Conservation (phyloP, 2,888 invertebrate species). For the Tethea ocularis region DNA sequence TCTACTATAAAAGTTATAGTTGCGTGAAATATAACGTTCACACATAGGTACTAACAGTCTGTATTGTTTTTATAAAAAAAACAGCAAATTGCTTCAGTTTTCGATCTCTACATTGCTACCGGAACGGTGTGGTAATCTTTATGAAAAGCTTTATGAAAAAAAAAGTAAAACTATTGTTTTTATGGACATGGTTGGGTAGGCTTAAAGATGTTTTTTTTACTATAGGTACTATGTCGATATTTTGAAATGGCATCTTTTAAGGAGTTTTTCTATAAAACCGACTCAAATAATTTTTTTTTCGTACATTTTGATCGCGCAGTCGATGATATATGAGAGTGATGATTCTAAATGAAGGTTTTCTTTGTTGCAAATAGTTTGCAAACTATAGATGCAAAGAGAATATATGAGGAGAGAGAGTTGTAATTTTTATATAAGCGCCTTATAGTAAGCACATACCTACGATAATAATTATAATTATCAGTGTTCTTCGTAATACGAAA, state of each 20-base stretch:
- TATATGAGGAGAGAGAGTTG: too few species aligned
- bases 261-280: too few species aligned
- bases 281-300: too few species aligned
- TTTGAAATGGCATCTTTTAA: too few species aligned
- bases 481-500: background rate
- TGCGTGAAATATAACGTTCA: constrained; percentile 29
- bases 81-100: constrained; percentile 3
- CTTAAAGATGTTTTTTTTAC: too few species aligned
- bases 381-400: too few species aligned
- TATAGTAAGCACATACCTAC: background rate
- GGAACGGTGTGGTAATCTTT: background rate
- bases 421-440: background rate
- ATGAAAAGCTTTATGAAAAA: background rate
- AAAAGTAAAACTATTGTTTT: background rate
- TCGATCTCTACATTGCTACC: constrained; percentile 6
- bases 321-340: too few species aligned
- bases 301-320: too few species aligned
- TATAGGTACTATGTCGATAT: too few species aligned
- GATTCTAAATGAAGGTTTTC: too few species aligned
- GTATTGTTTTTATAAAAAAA: background rate
- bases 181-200: background rate
- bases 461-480: background rate
- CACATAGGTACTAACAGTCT: constrained; percentile 12
- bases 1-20: constrained; percentile 33
- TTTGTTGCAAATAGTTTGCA: too few species aligned